phyloP scores from a whole-genome alignment of 2,113 vertebrate species.

The Gymnobelideus leadbeateri region DNA sequence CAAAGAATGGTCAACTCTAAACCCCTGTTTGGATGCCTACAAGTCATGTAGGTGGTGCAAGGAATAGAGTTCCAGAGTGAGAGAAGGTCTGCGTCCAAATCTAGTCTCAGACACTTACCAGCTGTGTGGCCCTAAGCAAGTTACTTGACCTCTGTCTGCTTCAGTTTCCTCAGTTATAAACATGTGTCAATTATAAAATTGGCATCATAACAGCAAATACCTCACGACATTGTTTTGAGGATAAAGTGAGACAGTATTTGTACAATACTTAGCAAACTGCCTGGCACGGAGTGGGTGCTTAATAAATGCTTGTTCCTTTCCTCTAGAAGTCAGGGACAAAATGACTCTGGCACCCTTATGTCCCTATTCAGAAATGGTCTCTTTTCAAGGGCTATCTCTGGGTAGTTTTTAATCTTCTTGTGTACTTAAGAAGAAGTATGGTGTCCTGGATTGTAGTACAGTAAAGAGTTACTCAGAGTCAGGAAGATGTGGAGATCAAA shows the following conservation, averaged over 20 bases:
- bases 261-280: not conserved
- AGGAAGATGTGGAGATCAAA: not conserved
- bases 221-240: not conserved
- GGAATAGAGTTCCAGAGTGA: not conserved
- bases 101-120: not conserved
- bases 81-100: not conserved
- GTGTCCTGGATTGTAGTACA: not conserved
- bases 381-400: not conserved
- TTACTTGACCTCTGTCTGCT: not conserved
- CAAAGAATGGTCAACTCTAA: not conserved
- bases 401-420: not conserved
- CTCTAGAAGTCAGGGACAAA: not conserved
- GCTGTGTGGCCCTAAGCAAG: not conserved
- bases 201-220: not conserved
- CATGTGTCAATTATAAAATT: not conserved
- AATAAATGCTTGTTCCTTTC: not conserved
- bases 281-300: not conserved
- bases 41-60: not conserved
- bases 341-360: not conserved
- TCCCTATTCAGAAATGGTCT: not conserved
- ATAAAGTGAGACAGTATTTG: not conserved
- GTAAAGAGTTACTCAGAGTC: not conserved
- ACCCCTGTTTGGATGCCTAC: not conserved
- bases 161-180: not conserved
- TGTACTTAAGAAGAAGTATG: not conserved